These are phyloP conservation scores for Paguma larvata DNA, from an alignment of 2,797 vertebrate species.

Conservation along the genomic window DNA sequence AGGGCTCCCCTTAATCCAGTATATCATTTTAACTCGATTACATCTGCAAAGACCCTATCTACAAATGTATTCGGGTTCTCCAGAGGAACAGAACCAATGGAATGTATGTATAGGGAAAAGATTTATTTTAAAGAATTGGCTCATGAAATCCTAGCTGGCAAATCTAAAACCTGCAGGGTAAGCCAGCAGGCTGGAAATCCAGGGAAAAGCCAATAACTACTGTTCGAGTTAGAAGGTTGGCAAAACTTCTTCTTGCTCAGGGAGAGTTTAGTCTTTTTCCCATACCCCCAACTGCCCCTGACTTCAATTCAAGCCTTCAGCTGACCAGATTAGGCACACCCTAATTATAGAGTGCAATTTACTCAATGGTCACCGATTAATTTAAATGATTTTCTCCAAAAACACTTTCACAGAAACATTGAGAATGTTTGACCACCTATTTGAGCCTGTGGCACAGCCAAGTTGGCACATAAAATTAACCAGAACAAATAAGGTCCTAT, in stretches of 20 bases:
- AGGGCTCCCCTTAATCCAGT: neutral
- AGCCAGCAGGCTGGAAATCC: neutral
- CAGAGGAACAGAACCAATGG: neutral
- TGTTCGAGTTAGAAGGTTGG: neutral
- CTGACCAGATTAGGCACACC: neutral
- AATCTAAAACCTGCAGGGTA: neutral
- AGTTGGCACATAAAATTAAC: neutral
- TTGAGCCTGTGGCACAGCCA: neutral
- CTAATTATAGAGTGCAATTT: neutral
- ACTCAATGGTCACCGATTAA: neutral
- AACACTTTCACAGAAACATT: neutral
- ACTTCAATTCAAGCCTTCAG: neutral
- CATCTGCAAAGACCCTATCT: neutral
- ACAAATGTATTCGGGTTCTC: neutral
- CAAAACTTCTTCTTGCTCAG: neutral
- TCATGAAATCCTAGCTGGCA: neutral
- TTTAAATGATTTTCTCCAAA: neutral
- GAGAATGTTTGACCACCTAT: neutral
- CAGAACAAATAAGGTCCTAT: neutral
- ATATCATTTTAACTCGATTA: neutral
- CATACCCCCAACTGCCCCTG: no score
- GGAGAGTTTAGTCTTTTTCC: neutral
- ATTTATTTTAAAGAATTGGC: neutral
- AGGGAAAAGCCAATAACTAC: neutral
- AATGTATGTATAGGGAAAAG: neutral